A percentile compares a stretch with the other conserved stretches of the same genome.
phyloP scores from a whole-genome alignment of 2,888 invertebrate species.

The Chalcis sispes region DNA sequence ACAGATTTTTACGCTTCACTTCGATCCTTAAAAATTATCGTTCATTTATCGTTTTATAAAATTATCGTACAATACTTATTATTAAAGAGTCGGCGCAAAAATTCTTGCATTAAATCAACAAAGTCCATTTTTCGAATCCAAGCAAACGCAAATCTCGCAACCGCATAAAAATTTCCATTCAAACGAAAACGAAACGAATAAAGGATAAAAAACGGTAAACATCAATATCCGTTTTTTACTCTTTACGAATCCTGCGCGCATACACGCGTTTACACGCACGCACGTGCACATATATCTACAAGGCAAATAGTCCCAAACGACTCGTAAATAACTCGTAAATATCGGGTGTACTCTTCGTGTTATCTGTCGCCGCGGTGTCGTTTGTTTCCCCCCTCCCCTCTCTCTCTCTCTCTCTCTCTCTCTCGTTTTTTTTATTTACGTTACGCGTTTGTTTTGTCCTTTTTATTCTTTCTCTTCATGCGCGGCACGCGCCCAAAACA shows the following conservation, averaged over 20 bases:
- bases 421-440: neutral
- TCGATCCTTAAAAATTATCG: no score
- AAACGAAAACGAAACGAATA: neutral
- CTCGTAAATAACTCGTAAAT: slow-evolving; percentile 4
- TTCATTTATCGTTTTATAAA: no score
- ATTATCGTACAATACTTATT: no score
- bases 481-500: neutral
- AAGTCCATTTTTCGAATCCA: no score
- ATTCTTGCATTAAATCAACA: no score
- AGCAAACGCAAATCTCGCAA: no score
- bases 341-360: neutral
- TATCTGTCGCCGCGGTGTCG: neutral
- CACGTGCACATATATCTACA: neutral
- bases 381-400: neutral
- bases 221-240: no score
- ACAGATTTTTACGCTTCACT: no score
- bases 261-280: neutral
- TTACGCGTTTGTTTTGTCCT: neutral
- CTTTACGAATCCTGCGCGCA: neutral
- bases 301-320: neutral
- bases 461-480: neutral
- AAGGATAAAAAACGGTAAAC: neutral
- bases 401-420: neutral
- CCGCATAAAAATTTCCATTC: neutral
- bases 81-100: no score